Evolutionary conservation across 2,797 vertebrate genomes (phyloP), one percentile per base, ranked within the genome.

Genomic region (Danio choprae): DNA sequence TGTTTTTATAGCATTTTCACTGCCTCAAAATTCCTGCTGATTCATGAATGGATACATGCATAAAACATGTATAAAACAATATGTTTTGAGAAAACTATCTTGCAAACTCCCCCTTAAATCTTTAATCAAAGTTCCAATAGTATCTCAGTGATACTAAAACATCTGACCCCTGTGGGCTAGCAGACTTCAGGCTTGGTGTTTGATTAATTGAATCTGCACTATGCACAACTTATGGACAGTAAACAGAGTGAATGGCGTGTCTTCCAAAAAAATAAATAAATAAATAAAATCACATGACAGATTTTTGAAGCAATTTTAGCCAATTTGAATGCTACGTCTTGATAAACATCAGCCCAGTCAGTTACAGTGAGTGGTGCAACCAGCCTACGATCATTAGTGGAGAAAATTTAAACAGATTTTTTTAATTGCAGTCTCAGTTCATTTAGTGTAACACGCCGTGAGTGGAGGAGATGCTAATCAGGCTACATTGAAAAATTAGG

Each of bases 401-500:
- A 43, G 71, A 60, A 72, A 41, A 63, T 63, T 22, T n/a, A 4
- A 64, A 71, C 44, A 51, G 12, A 41, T 56, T 79, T 74, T 78
- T 68, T 63, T 7, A 53, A 81, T 38, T 73, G n/a, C 53, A 36
- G 74, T 77, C 67, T 75, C 75, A 68, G 76, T 79, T 80, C 68
- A 51, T 65, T 53, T 63, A 64, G n/a, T 15, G 58, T 41, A 13
- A 41, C 40, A 29, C 59, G 15, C 20, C 56, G 46, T 46, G 68
- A 56, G 64, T 81, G 60, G 50, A 71, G 67, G 69, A 46, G 65
- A 59, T 58, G 64, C 74, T 77, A 81, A 82, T 89, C 84, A 83
- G 53, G 62, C 74, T 72, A 79, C 44, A 74, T 74, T 72, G 43
- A 60, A 74, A 85, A 87, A 84, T 84, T 68, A 79, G 67, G n/a